phyloP scores from a whole-genome alignment of 2,113 vertebrate genomes.

The Morone saxatilis region DNA sequence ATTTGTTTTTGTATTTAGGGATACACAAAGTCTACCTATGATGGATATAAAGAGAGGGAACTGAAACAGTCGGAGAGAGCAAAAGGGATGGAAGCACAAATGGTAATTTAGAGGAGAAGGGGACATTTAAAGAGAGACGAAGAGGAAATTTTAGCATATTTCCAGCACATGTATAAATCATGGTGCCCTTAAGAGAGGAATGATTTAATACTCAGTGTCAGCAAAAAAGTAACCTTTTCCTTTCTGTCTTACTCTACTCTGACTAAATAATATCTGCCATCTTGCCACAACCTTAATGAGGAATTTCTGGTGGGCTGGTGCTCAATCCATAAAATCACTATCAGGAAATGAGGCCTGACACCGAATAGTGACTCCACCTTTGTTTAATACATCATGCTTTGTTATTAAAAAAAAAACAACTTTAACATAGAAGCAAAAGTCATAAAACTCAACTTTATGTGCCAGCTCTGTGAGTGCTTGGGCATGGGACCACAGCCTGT shows the following conservation, averaged over 20 bases:
- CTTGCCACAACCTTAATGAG: slow-evolving; percentile 8
- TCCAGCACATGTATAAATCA: slow-evolving; percentile 52
- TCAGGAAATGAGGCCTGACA: slow-evolving; percentile 57
- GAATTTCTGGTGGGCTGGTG: slow-evolving; percentile 14
- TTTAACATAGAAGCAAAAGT: slow-evolving; percentile 1
- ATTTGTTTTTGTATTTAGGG: slow-evolving; percentile 2
- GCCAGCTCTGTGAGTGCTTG: slow-evolving; percentile 31
- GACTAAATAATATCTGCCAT: slow-evolving; percentile 24
- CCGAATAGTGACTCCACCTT: slow-evolving; percentile 49
- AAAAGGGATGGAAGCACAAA: neutral
- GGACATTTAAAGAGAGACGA: slow-evolving; percentile 3
- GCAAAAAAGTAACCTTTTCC: slow-evolving; percentile 39
- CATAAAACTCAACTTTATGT: slow-evolving; percentile 4
- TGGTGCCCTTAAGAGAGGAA: slow-evolving; percentile 10
- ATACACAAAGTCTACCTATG: neutral
- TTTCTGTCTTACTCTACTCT: slow-evolving; percentile 29
- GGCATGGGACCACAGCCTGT: slow-evolving; percentile 23
- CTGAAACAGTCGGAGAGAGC: neutral
- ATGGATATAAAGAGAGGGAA: neutral
- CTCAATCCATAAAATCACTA: slow-evolving; percentile 11
- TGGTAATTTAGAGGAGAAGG: slow-evolving; percentile 31
- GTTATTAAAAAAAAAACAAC: slow-evolving; percentile 27
- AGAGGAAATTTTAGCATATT: slow-evolving; percentile 29
- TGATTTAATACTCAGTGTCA: slow-evolving; percentile 26
- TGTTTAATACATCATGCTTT: slow-evolving; percentile 26